Evolutionary conservation across 2,888 invertebrate genomes (phyloP), one percentile per base, ranked within the genome.

Genomic region (Andrena hattorfiana): DNA sequence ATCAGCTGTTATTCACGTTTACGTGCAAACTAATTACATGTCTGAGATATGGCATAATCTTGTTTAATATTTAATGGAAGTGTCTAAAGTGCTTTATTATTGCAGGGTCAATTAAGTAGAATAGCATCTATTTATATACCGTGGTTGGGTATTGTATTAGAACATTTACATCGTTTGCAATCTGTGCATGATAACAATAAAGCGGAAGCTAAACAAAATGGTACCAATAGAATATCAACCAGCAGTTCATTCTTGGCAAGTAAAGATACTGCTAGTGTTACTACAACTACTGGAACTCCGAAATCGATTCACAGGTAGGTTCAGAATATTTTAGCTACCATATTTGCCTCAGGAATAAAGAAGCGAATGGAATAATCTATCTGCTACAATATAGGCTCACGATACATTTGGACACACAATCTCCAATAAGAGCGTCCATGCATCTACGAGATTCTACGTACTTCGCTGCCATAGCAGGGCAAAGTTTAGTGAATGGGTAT

Each of bases 101-200:
- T 60, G 0, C 23, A 88, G 95, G 97, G 97, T 5, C 97, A 97
- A 92, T 95, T 97, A 91, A 96, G 97, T 6, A 95, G 99, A 68
- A 97, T 99, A 71, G 97, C 98, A 0, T 95, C 97, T 59, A 95
- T 99, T 35, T 99, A 99, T 94, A 96, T 98, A 73, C 99, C 99
- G 0, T 97, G 99, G 96, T 95, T 99, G 84, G 96, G 97, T 4
- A 96, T 99, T 73, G 97, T 98, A 0, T 95, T 98, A 92, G 99
- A 99, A 89, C 98, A 98, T 94, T 95, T 98, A 74, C 96, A 97
- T 91, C 96, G 98, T 51, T 95, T 98, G 48, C 90, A 93, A 68
- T 90, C 87, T 16, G 84, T 90, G 42, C 81, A 90, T 30, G 95
- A 95, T 77, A 94, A 94, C 0, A 86, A 74, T 20, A 91, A 91